Evolutionary conservation across 2,797 vertebrate genomes (phyloP), one percentile per base, ranked within the genome.

Genomic region (Dendrocincla fuliginosa): DNA sequence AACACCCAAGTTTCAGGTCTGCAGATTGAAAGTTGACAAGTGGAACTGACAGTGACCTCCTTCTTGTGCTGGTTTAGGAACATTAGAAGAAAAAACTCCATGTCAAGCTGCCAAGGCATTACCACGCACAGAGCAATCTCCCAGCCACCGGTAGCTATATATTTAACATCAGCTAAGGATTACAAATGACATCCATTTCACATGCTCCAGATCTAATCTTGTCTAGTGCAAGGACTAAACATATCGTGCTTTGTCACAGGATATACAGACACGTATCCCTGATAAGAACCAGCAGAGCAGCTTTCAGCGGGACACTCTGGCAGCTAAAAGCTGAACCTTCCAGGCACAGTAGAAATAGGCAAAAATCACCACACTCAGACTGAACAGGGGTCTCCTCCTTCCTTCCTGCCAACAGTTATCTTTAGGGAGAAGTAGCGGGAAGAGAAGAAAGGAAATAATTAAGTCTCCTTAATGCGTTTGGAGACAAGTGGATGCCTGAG

Each of bases 171-270:
- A 69, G 64, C 84, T 52, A 41, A 63, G 78, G 76, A 92, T 65
- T 59, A 84, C 91, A 80, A 85, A 68, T 80, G 78, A 89, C 84
- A 85, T 20, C 41, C 64, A 64, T 77, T 75, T 83, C 91, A 91
- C 47, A 28, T 53, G 84, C 60, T 87, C 67, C 63, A 41, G 84
- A 89, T 84, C 78, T 93, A 65, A 93, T 89, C 90, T 73, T 7
- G 70, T 57, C 81, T 70, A 53, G 28, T 1, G 35, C 65, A 75
- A 85, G 87, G 87, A 77, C 87, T 92, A 95, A 95, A 93, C 89
- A 91, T 61, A 92, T 75, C 70, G n/a, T 30, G 39, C 67, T 79
- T 46, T 92, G 91, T 91, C 96, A 96, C 50, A 46, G 70, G 78
- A 65, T 46, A 85, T 67, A 67, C 49, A 85, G 78, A 56, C 71